A percentile compares a stretch with the other conserved stretches of the same genome.
These are phyloP conservation scores for Chloroclystis v-ata DNA, from an alignment of 2,888 invertebrate genomes.

Conservation along the genomic window DNA sequence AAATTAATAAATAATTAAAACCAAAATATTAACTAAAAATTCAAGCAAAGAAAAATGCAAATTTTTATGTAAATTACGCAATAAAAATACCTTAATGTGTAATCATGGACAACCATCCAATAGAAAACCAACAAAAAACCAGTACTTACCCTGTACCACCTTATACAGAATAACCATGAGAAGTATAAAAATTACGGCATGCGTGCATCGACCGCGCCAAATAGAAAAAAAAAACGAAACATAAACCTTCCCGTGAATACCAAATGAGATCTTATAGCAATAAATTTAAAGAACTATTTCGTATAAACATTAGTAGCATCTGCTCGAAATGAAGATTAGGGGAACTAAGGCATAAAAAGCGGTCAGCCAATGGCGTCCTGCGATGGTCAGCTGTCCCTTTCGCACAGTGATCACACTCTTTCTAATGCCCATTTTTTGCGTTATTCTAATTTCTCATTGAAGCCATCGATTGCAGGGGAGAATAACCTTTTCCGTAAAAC, in stretches of 20 bases:
- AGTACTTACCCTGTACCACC: constrained; percentile 51
- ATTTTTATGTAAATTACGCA: no score
- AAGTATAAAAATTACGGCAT: constrained; percentile 69
- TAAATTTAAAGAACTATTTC: constrained; percentile 71
- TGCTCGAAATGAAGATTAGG: constrained; percentile 76
- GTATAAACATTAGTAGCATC: constrained; percentile 71
- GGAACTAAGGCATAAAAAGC: constrained; percentile 77
- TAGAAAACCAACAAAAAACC: constrained; percentile 49
- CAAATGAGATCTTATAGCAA: constrained; percentile 64
- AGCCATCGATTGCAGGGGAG: constrained; percentile 69
- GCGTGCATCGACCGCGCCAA: constrained; percentile 62
- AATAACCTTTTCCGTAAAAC: constrained; percentile 53
- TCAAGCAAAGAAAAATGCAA: no score
- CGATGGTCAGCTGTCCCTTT: constrained; percentile 50
- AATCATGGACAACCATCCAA: constrained; percentile 31
- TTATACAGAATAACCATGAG: constrained; percentile 64
- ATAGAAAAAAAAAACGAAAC: constrained; percentile 51
- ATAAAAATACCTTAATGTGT: neutral
- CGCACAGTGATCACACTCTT: constrained; percentile 52
- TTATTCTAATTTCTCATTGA: constrained; percentile 75
- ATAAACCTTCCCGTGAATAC: constrained; percentile 45
- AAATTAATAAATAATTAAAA: no score
- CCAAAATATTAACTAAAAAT: no score
- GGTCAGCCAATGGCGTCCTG: constrained; percentile 67
- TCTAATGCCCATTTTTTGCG: constrained; percentile 77